Conservation (phyloP, 2,113 vertebrate genomes). For the Cinclus cinclus region DNA sequence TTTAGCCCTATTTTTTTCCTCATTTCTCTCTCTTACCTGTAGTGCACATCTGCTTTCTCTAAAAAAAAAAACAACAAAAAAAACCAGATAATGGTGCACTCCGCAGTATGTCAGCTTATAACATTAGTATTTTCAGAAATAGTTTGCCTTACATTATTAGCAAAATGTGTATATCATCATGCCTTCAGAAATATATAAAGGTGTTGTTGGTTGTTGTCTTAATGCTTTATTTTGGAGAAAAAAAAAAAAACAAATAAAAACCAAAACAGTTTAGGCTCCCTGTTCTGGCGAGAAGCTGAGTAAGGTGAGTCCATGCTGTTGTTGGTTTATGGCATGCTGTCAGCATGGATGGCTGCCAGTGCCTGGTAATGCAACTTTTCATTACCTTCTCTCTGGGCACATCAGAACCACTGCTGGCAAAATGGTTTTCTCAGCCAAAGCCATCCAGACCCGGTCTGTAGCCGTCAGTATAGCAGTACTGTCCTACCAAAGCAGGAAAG, state of each 20-base stretch:
- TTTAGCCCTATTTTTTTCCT: background rate
- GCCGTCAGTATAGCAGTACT: background rate
- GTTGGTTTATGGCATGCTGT: constrained; percentile 9
- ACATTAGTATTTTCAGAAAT: background rate
- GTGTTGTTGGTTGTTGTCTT: background rate
- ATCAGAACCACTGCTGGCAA: background rate
- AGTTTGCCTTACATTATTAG: background rate
- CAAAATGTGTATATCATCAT: background rate
- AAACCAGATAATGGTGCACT: background rate
- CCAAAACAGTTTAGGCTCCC: background rate
- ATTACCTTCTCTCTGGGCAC: background rate
- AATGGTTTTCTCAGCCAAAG: background rate
- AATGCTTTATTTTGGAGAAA: background rate
- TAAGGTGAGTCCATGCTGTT: background rate
- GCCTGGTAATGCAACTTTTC: background rate
- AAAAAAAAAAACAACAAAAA: background rate
- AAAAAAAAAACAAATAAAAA: background rate
- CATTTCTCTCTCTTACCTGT: background rate
- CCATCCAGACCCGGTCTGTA: background rate
- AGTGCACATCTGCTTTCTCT: background rate
- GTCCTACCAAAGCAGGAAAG: background rate
- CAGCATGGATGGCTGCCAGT: background rate
- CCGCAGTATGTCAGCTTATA: background rate
- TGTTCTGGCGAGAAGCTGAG: background rate
- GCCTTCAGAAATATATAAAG: background rate